Base-by-base conservation (phyloP, 2,888 invertebrate species). In the Pachliopta kotzebuea region DNA sequence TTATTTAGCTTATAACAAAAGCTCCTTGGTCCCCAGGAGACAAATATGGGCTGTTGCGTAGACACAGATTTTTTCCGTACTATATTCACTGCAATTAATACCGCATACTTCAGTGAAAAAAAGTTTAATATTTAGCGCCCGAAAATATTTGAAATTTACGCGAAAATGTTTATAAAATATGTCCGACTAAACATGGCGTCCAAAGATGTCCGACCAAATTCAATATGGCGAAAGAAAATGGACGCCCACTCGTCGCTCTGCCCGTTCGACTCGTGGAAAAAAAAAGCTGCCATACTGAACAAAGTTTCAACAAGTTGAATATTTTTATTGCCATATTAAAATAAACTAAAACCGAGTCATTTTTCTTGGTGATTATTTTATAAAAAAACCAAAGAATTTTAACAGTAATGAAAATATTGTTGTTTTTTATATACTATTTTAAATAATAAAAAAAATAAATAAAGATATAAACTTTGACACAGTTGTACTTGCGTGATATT, bases 111-210 rank as follows among this genome's bases (percentile, higher is more conserved):
- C 83, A 86, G 85, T 86, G 89, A 88, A 90, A 90, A 85, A 91
- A 90, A 86, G 85, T 89, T 88, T 78, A 81, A 81, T 89, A 86
- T 85, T 86, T 85, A 83, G 80, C 72, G 80, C 84, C 79, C 76
- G 84, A 88, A 89, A 91, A 90, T 90, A 92, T 92, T 92, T 92
- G 89, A 92, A 92, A 92, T 86, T 92, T 92, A 92, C 89, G 89
- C 89, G 90, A 92, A 92, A 92, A 92, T 94, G 94, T 94, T 94
- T 94, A 94, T 94, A 94, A 94, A 94, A 94, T 94, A 94, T 94
- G 94, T 94, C 94, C 93, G 94, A 93, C 93, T 93, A 94, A 94
- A 94, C 93, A 94, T 94, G 94, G 94, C 94, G 93, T 92, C 92
- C 92, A 92, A 93, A 93, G 91, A 93, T 93, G 93, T 93, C 93